A percentile compares a stretch with the other conserved stretches of the same genome.
These are phyloP conservation scores for Stercorarius parasiticus DNA, from an alignment of 2,113 vertebrate genomes.

Conservation along the genomic window DNA sequence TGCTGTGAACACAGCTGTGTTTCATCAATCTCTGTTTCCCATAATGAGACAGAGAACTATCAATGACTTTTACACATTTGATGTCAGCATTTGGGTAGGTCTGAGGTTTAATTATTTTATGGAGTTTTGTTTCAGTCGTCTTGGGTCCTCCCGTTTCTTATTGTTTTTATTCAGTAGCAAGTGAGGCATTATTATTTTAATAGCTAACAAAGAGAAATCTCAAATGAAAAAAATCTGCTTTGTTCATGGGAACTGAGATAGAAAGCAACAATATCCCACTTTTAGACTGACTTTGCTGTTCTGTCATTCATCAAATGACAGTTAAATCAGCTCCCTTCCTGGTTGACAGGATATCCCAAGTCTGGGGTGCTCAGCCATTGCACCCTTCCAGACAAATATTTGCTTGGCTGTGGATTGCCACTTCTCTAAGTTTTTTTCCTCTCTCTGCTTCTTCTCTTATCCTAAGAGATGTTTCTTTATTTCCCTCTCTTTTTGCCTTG, in stretches of 20 bases:
- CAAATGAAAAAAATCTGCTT: neutral
- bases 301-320: neutral
- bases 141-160: neutral
- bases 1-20: conserved; percentile 61
- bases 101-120: conserved; percentile 38
- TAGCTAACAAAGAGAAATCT: conserved; percentile 1
- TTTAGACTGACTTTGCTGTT: neutral
- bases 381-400: neutral
- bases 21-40: conserved; percentile 55
- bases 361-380: neutral
- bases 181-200: neutral
- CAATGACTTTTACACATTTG: conserved; percentile 34
- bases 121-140: neutral
- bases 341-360: neutral
- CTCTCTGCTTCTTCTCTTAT: neutral
- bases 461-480: neutral
- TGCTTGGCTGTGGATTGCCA: neutral
- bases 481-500: neutral
- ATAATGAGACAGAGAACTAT: conserved; percentile 22
- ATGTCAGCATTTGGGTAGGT: neutral
- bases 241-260: neutral
- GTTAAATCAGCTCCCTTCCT: neutral
- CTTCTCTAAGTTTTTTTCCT: neutral
- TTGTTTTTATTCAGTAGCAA: conserved; percentile 21
- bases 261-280: neutral